Evolutionary conservation across 2,888 invertebrate species (phyloP).

Genomic region (Amphipyra tragopoginis): DNA sequence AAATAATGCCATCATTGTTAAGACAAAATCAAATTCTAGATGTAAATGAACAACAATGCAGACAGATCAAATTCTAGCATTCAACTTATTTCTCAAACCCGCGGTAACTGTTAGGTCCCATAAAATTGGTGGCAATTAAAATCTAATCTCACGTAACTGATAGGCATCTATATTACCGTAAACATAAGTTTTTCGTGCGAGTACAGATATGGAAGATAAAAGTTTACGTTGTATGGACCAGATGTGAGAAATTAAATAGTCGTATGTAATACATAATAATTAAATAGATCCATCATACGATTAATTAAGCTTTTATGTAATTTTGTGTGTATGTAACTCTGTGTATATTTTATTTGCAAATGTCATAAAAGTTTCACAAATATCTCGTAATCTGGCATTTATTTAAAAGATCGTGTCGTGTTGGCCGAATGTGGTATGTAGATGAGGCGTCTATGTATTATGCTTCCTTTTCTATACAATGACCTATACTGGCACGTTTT

Average conservation of each 20-base stretch:
- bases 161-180: constrained; percentile 44
- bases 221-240: constrained; percentile 60
- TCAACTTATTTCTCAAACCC: constrained; percentile 16
- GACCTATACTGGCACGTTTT: constrained; percentile 32
- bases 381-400: constrained; percentile 74
- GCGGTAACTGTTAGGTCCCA: constrained; percentile 30
- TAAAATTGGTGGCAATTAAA: constrained; percentile 37
- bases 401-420: constrained; percentile 62
- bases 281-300: constrained; percentile 63
- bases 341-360: constrained; percentile 67
- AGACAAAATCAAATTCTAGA: constrained; percentile 20
- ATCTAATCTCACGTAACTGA: constrained; percentile 42
- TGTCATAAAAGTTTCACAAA: constrained; percentile 56
- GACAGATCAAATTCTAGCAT: constrained; percentile 42
- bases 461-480: constrained; percentile 22
- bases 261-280: constrained; percentile 58
- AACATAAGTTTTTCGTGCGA: constrained; percentile 50
- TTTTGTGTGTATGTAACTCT: constrained; percentile 67
- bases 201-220: constrained; percentile 43
- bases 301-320: constrained; percentile 68
- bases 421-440: constrained; percentile 46
- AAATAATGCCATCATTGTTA: constrained; percentile 40
- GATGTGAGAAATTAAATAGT: constrained; percentile 57
- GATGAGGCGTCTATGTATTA: constrained; percentile 33
- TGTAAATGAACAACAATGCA: constrained; percentile 43